Evolutionary conservation across 2,888 invertebrate genomes (phyloP), one percentile per base, ranked within the genome.

Genomic region (Anaspis maculata): DNA sequence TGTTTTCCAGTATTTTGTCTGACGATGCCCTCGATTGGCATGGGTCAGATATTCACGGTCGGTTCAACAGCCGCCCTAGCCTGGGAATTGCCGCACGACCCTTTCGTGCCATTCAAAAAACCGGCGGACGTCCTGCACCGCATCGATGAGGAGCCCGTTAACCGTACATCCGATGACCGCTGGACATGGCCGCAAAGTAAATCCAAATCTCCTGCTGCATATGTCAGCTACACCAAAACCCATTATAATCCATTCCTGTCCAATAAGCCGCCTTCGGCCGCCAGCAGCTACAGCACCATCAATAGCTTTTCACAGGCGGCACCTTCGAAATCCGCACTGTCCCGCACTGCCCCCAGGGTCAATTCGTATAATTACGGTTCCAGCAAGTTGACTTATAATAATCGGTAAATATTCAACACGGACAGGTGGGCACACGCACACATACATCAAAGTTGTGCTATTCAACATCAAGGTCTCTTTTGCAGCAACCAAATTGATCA

Each of bases 61-160:
- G 85, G 85, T 1, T 70, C 77, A 28, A 86, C 85, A 0, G 81
- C 83, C 1, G 83, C 84, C 0, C 61, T 86, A 48, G 85, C 86
- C 2, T 86, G 79, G 73, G 79, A 83, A 51, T 59, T 86, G 25
- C 86, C 86, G 0, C 75, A 78, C 39, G 76, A 78, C 44, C 75
- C 79, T 0, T 49, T 49, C 13, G 39, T 38, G 30, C 45, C 48
- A 21, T 52, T 46, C 37, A 41, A 46, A 15, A 46, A 45, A 26
- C 34, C 25, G 21, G 27, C 42, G 10, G 45, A 43, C 32, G 13
- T 41, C n/a, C 34, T 45, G 9, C 45, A 45, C 22, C 45, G 45
- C 19, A 37, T 41, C 22, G 48, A 48, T 32, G 48, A 47, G 30
- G 32, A 37, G 30, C 32, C 32, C 15, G 11, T 13, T 16, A 31